Base-by-base conservation (phyloP, 2,797 vertebrate genomes). In the Cossypha caffra region DNA sequence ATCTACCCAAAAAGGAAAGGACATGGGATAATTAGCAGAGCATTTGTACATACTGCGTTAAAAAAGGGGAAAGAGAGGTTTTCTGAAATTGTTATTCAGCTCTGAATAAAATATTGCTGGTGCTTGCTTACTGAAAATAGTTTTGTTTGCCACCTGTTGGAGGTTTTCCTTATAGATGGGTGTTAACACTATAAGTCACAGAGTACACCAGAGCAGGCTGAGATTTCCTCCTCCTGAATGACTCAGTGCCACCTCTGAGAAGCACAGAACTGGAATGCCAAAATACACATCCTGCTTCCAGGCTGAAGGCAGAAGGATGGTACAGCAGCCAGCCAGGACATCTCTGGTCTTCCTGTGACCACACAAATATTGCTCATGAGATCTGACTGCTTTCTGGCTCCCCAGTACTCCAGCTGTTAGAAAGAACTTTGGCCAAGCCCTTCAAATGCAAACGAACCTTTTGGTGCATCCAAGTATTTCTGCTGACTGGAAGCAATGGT, bases 1-100 rank as follows among this genome's bases (percentile, higher is more conserved):
- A 95, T 98, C 98, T 98, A 92, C 12, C 48, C 29, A 86, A 66
- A 93, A 80, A 78, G 10, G 37, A 92, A 84, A 91, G 26, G 24
- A 69, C 17, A 47, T 2, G 21, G 24, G 21, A 52, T 45, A 73
- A 92, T 72, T 51, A 91, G 29, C 18, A 75, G 29, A 31, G 26
- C 7, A 57, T 5, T 63, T 57, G 33, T 20, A 79, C 5, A 29
- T 11, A 14, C 1, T 45, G 20, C 23, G 25, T 47, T 25, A 42
- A 62, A 80, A 66, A 64, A 13, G 47, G 5, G 10, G 7, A 59
- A 62, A 55, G 13, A 55, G 24, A 69, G 9, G 5, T 90, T 48
- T 79, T 58, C 47, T 45, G 20, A 81, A 80, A 84, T 7, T 21
- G 6, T 55, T 48, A 43, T 8, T 66, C 11, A 63, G 1, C 13